These are phyloP conservation scores for Dinoponera quadriceps DNA, from an alignment of 1,140 invertebrate species.

Conservation along the genomic window DNA sequence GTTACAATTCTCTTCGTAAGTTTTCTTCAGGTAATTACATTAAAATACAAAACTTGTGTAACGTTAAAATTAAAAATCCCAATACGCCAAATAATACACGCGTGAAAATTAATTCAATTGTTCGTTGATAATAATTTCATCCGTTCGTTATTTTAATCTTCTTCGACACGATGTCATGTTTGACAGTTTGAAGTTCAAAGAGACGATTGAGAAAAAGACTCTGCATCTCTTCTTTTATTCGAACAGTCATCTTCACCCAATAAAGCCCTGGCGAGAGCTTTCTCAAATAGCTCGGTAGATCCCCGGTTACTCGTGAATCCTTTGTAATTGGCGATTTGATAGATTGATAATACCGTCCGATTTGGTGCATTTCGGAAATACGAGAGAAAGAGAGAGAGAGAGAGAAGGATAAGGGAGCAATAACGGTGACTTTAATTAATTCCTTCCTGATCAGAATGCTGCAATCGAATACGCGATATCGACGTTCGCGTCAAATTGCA, in stretches of 20 bases:
- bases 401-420: neutral
- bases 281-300: conserved; percentile 18
- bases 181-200: neutral
- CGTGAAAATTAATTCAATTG: neutral
- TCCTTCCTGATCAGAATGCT: neutral
- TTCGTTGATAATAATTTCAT: conserved; percentile 1
- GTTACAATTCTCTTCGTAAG: no score
- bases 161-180: neutral
- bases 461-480: neutral
- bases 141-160: conserved; percentile 2
- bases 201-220: neutral
- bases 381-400: conserved; percentile 13
- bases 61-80: neutral
- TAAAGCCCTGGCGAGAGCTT: neutral
- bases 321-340: conserved; percentile 41
- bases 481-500: no score
- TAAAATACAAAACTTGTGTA: neutral
- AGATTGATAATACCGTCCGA: conserved; percentile 45
- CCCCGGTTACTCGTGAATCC: conserved; percentile 6
- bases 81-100: neutral
- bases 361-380: neutral
- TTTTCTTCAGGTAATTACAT: neutral
- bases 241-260: neutral
- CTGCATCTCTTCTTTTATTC: conserved; percentile 2
- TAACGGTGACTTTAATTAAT: conserved; percentile 11